These are phyloP conservation scores for Chrysocyon brachyurus DNA, from an alignment of 2,797 vertebrate genomes.

Conservation along the genomic window DNA sequence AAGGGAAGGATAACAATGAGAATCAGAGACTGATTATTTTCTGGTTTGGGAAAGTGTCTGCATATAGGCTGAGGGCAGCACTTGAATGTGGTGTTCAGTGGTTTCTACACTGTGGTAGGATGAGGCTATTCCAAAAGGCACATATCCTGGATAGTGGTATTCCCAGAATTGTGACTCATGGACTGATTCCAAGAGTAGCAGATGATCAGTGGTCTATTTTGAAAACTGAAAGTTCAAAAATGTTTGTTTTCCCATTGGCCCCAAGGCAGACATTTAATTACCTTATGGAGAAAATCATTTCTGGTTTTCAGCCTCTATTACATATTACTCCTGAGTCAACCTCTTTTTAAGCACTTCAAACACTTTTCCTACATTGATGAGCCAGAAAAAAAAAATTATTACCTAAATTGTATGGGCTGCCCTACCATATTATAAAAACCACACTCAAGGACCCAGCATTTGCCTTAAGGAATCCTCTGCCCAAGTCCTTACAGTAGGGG, in stretches of 20 bases:
- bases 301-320: not conserved
- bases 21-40: not conserved
- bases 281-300: not conserved
- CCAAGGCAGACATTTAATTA: not conserved
- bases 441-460: not conserved
- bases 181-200: rapidly evolving
- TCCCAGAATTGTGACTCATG: no score
- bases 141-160: no score
- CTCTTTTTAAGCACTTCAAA: not conserved
- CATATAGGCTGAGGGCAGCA: not conserved
- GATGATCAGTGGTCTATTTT: not conserved
- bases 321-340: not conserved
- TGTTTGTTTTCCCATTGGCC: not conserved
- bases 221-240: not conserved
- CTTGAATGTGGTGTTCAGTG: not conserved
- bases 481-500: not conserved
- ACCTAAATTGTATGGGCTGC: not conserved
- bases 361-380: not conserved
- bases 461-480: not conserved
- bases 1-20: not conserved
- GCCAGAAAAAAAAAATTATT: not conserved
- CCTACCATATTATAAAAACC: not conserved
- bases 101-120: rapidly evolving
- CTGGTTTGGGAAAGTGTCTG: not conserved
- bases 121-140: not conserved